A percentile compares a stretch with the other conserved stretches of the same genome.
Evolutionary conservation across 2,888 invertebrate genomes (phyloP).

Genomic region (Candidula unifasciata): DNA sequence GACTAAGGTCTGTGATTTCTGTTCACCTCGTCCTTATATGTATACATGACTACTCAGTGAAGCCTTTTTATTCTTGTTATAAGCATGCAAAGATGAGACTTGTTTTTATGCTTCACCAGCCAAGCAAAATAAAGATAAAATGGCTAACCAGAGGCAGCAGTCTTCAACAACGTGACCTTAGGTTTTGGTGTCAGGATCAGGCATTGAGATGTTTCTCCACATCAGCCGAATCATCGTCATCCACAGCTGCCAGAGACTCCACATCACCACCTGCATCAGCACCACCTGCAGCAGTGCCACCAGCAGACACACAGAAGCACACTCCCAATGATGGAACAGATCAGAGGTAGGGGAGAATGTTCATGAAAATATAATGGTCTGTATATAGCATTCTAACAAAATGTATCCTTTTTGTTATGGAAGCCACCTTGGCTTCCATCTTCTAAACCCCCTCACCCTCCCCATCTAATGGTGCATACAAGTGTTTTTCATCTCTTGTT

Average conservation of each 20-base stretch:
- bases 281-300: not conserved
- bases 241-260: not conserved
- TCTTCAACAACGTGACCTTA: not conserved
- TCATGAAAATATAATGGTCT: too few species aligned
- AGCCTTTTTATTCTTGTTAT: too few species aligned
- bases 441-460: too few species aligned
- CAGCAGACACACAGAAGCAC: not conserved
- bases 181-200: not conserved
- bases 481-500: too few species aligned
- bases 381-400: too few species aligned
- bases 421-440: too few species aligned
- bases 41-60: too few species aligned
- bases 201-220: not conserved
- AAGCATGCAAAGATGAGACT: too few species aligned
- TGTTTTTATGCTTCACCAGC: not conserved
- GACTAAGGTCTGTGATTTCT: too few species aligned
- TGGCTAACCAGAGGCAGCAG: not conserved
- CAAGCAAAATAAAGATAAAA: not conserved
- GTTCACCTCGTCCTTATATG: too few species aligned
- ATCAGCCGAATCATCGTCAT: conserved; percentile 1
- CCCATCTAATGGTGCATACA: too few species aligned
- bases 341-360: not conserved
- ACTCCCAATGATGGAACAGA: not conserved
- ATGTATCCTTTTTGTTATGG: too few species aligned
- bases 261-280: not conserved